These are phyloP conservation scores for Oncorhynchus mykiss DNA, from an alignment of 2,113 vertebrate species.

Conservation along the genomic window DNA sequence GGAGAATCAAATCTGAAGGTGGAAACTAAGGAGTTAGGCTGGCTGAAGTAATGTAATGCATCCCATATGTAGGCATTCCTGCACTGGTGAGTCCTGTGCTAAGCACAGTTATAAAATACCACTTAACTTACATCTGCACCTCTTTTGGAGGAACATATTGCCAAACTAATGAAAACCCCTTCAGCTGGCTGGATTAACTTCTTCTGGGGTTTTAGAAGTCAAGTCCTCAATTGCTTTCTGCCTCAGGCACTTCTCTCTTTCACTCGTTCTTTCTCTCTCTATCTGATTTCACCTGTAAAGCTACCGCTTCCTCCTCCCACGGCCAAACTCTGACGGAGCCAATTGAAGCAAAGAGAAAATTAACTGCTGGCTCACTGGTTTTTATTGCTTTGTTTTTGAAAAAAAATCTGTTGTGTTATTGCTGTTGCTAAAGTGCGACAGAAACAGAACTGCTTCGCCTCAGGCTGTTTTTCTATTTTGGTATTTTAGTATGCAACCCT, in stretches of 20 bases:
- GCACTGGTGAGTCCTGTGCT: conserved; percentile 41
- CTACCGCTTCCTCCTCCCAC: conserved; percentile 42
- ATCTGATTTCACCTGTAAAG: conserved; percentile 53
- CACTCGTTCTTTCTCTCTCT: too few species aligned
- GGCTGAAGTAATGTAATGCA: conserved; percentile 31
- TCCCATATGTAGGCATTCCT: conserved; percentile 52
- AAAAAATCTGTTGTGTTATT: conserved; percentile 53
- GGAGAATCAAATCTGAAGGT: background rate
- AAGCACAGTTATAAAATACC: conserved; percentile 56
- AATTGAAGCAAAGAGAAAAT: conserved; percentile 64
- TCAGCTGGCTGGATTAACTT: conserved; percentile 62
- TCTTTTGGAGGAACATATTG: conserved; percentile 58
- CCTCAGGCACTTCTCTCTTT: conserved; percentile 36
- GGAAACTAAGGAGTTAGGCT: conserved; percentile 25
- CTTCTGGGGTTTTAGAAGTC: conserved; percentile 49
- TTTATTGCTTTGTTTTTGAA: conserved; percentile 64
- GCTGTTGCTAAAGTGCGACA: conserved; percentile 9
- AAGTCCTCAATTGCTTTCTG: conserved; percentile 58
- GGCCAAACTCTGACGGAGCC: conserved; percentile 49
- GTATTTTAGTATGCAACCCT: conserved; percentile 19
- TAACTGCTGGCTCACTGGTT: conserved; percentile 63
- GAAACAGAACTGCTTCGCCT: background rate
- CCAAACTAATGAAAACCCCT: conserved; percentile 66
- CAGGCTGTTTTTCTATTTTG: background rate
- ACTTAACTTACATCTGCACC: conserved; percentile 61